phyloP scores from a whole-genome alignment of 1,140 invertebrate species.

The Chlorops oryzae region DNA sequence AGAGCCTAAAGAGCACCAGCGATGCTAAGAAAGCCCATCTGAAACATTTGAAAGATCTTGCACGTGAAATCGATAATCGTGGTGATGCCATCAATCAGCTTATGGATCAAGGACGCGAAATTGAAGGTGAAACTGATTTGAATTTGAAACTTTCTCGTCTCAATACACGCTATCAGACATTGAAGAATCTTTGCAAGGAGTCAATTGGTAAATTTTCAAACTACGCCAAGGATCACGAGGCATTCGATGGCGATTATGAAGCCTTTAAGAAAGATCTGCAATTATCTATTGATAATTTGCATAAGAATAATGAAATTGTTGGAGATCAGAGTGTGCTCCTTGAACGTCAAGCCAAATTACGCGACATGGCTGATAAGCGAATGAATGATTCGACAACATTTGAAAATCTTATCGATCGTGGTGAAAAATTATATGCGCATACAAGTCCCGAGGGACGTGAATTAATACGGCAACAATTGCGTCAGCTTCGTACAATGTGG shows the following conservation, averaged over 20 bases:
- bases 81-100: conserved; percentile 65
- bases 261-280: conserved; percentile 71
- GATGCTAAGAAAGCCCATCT: conserved; percentile 76
- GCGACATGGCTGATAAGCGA: conserved; percentile 71
- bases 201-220: conserved; percentile 70
- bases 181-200: conserved; percentile 78
- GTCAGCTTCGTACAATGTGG: conserved; percentile 77
- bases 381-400: conserved; percentile 76
- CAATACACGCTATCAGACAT: conserved; percentile 73
- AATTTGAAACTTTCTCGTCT: conserved; percentile 71
- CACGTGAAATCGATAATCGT: conserved; percentile 68
- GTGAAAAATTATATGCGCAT: conserved; percentile 86
- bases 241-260: conserved; percentile 73
- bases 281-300: conserved; percentile 63
- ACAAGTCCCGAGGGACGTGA: conserved; percentile 91
- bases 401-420: conserved; percentile 78
- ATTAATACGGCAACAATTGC: conserved; percentile 80
- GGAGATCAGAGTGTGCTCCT: conserved; percentile 81
- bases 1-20: conserved; percentile 78
- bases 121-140: conserved; percentile 72
- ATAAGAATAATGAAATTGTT: conserved; percentile 74
- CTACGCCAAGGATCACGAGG: conserved; percentile 77
- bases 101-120: conserved; percentile 61
- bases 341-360: conserved; percentile 75
- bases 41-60: conserved; percentile 67